Evolutionary conservation across 53 echinoderm and acorn worm genomes (phyloP).

Genomic region (Echinarachnius parma): DNA sequence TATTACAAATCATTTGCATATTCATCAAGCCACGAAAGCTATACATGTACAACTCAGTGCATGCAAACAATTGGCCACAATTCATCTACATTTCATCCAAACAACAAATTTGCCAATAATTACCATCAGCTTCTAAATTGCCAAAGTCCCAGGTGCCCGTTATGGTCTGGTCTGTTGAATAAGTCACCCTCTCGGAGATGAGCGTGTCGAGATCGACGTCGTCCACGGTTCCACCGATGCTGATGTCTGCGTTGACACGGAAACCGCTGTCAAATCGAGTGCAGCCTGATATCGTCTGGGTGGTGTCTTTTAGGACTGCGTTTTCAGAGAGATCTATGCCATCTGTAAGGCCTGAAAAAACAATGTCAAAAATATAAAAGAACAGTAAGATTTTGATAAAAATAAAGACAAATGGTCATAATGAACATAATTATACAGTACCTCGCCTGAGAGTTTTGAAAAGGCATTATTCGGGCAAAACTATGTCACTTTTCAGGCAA

Average conservation of each 20-base stretch:
- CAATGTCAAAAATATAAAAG: no score
- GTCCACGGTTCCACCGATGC: slow-evolving; percentile 66
- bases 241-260: slow-evolving; percentile 47
- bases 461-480: no score
- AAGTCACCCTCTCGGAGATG: slow-evolving; percentile 11
- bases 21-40: no score
- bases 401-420: no score
- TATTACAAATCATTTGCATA: no score
- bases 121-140: slow-evolving; percentile 11
- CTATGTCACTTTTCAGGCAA: no score
- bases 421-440: no score
- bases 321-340: slow-evolving; percentile 60
- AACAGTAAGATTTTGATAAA: no score
- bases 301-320: slow-evolving; percentile 56
- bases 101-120: not conserved
- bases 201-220: slow-evolving; percentile 41
- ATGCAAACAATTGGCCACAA: no score
- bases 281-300: slow-evolving; percentile 55
- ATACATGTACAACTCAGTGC: no score
- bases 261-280: slow-evolving; percentile 60
- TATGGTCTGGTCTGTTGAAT: slow-evolving; percentile 25
- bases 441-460: no score
- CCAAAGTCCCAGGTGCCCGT: slow-evolving; percentile 25
- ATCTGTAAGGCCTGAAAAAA: slow-evolving; percentile 21
- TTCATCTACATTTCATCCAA: no score